Conservation (phyloP, 2,888 invertebrate genomes). For the Watsonalla binaria region DNA sequence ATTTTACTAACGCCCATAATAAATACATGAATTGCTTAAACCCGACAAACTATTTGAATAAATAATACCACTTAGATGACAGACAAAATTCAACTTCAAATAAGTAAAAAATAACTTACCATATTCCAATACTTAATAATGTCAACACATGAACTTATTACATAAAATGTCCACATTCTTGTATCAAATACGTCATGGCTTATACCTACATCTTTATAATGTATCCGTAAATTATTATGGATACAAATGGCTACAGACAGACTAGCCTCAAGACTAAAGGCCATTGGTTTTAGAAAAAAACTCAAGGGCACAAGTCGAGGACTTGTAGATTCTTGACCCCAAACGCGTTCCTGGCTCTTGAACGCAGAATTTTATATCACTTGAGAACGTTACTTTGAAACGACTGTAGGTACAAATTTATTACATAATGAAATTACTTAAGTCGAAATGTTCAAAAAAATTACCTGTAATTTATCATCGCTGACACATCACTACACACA, state of each 20-base stretch:
- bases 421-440: too few relatives aligned
- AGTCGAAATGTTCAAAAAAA: too few relatives aligned
- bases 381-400: not conserved
- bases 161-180: not conserved
- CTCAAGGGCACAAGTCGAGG: conserved; percentile 67
- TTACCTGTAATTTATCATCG: too few relatives aligned
- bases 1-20: too few relatives aligned
- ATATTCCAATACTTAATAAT: too few relatives aligned
- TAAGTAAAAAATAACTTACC: too few relatives aligned
- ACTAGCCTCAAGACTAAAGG: conserved; percentile 18
- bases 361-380: conserved; percentile 27
- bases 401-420: not conserved
- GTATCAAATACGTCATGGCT: not conserved
- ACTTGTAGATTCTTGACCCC: conserved; percentile 71
- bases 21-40: too few relatives aligned
- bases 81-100: too few relatives aligned
- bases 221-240: not conserved
- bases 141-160: not conserved
- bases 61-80: too few relatives aligned
- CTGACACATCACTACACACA: too few relatives aligned
- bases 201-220: not conserved
- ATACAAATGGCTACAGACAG: conserved; percentile 18
- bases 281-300: conserved; percentile 56
- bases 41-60: too few relatives aligned
- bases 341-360: conserved; percentile 32